Evolutionary conservation across 2,113 vertebrate genomes (phyloP).

Genomic region (Capreolus pygargus): DNA sequence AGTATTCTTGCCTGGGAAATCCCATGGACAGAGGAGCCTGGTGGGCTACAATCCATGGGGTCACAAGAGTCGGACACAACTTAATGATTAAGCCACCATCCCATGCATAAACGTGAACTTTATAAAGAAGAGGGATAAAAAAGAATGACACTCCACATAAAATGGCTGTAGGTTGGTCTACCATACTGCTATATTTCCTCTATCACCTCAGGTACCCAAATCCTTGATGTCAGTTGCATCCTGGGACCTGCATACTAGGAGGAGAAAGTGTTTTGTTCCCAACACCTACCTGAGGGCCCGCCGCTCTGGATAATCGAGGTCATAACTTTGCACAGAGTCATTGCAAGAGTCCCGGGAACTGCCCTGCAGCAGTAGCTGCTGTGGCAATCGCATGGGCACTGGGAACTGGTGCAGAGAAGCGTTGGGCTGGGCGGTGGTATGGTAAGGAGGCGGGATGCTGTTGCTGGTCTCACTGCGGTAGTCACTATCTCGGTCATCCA

Average conservation of each 20-base stretch:
- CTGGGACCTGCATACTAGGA: neutral
- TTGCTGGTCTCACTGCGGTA: conserved; percentile 97
- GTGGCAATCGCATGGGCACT: conserved; percentile 83
- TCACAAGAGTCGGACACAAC: neutral
- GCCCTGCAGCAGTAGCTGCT: conserved; percentile 84
- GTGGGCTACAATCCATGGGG: neutral
- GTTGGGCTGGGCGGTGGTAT: conserved; percentile 92
- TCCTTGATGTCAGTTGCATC: neutral
- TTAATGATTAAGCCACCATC: neutral
- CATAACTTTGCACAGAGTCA: conserved; percentile 88
- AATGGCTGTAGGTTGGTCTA: neutral
- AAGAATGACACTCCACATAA: neutral
- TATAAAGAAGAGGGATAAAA: neutral
- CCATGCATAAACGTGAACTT: neutral
- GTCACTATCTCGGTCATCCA: conserved; percentile 97
- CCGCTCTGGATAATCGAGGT: conserved; percentile 88
- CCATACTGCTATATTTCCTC: neutral
- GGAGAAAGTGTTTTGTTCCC: neutral
- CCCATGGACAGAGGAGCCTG: neutral
- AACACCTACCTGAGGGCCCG: conserved; percentile 87
- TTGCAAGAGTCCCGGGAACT: conserved; percentile 84
- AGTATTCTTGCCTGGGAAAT: neutral
- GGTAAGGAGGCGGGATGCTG: conserved; percentile 91
- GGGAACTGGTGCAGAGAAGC: conserved; percentile 95
- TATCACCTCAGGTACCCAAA: neutral